Conservation (phyloP, 2,888 invertebrate genomes). For the Perizoma affinitatum region DNA sequence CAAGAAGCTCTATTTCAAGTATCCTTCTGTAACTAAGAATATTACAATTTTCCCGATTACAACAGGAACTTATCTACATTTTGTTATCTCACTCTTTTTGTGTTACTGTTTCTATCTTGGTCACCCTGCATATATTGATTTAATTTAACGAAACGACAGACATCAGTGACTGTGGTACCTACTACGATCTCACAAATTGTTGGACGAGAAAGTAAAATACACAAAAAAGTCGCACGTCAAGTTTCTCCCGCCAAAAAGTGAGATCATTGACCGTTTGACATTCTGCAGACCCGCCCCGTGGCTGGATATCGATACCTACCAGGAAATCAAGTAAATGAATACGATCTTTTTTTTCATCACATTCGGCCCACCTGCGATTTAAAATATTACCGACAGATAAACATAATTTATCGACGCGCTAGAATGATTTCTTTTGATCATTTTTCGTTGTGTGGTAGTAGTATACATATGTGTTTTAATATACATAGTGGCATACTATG, state of each 20-base stretch:
- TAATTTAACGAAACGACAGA: slow-evolving; percentile 39
- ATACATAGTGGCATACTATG: too few species aligned
- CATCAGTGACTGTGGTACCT: slow-evolving; percentile 17
- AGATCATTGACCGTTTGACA: slow-evolving; percentile 80
- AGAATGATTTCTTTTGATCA: slow-evolving; percentile 18
- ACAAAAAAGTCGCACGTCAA: slow-evolving; percentile 74
- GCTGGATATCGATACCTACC: slow-evolving; percentile 44
- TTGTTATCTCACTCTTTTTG: too few species aligned
- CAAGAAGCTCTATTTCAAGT: not conserved
- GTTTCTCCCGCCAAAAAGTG: slow-evolving; percentile 82
- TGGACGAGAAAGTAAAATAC: slow-evolving; percentile 79
- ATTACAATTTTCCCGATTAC: slow-evolving; percentile 35
- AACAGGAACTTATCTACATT: too few species aligned
- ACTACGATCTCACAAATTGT: slow-evolving; percentile 33
- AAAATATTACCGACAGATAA: slow-evolving; percentile 33
- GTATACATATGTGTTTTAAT: too few species aligned
- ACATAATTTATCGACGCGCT: slow-evolving; percentile 29
- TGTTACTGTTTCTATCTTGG: too few species aligned
- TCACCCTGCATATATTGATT: slow-evolving; percentile 41
- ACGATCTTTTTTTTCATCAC: slow-evolving; percentile 35
- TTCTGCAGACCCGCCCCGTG: slow-evolving; percentile 60
- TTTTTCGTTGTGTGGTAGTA: not conserved
- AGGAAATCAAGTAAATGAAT: slow-evolving; percentile 37
- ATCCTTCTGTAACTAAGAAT: slow-evolving; percentile 15
- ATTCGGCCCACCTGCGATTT: slow-evolving; percentile 38